Percentiles rank a stretch among this genome's conserved stretches.
Evolutionary conservation across 1,140 invertebrate genomes (phyloP).

Genomic region (Anastatus disparis): DNA sequence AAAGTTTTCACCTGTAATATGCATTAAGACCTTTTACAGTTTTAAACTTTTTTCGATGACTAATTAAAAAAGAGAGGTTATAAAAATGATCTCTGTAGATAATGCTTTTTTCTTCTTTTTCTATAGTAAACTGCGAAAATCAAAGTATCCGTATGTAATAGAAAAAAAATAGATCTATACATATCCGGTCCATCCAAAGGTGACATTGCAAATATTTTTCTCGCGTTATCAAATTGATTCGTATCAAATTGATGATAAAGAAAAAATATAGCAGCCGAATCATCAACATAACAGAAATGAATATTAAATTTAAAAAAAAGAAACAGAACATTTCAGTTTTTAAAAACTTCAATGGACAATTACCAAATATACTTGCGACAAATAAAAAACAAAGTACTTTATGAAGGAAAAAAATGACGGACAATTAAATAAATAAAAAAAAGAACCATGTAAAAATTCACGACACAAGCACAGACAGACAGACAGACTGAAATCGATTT

Average conservation of each 20-base stretch:
- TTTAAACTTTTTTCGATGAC: no score
- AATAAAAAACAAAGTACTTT: background rate
- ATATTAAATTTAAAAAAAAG: no score
- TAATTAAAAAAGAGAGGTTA: no score
- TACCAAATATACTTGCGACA: background rate
- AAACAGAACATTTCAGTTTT: slow-evolving; percentile 1
- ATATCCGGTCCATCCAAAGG: slow-evolving; percentile 1
- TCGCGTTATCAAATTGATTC: slow-evolving; percentile 9
- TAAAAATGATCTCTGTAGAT: slow-evolving; percentile 6
- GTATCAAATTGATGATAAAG: background rate
- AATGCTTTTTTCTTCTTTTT: background rate
- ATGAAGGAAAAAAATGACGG: no score
- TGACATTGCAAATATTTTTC: slow-evolving; percentile 28
- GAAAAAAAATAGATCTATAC: no score
- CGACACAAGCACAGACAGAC: no score
- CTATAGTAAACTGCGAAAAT: slow-evolving; percentile 23
- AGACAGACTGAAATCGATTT: background rate
- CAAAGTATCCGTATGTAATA: slow-evolving; percentile 1
- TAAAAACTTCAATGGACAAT: background rate
- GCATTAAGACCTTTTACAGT: no score
- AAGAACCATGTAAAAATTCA: no score
- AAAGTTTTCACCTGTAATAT: background rate
- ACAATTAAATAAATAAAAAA: no score
- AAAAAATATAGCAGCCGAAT: slow-evolving; percentile 14
- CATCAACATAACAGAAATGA: slow-evolving; percentile 19